phyloP scores from a whole-genome alignment of 2,113 vertebrate genomes.

The Chunga burmeisteri region DNA sequence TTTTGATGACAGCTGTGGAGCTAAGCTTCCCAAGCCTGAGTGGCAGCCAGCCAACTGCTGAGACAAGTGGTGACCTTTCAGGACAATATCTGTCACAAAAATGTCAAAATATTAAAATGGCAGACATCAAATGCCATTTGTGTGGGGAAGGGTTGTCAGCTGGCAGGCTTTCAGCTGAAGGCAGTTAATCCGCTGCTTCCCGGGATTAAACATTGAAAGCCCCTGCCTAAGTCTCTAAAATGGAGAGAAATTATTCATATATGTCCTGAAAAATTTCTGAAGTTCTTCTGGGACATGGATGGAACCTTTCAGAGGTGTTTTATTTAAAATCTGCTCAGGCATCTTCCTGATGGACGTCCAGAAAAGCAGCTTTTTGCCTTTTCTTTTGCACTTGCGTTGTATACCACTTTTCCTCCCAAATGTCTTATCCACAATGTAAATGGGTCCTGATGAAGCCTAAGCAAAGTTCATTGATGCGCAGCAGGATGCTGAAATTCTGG shows the following conservation, averaged over 20 bases:
- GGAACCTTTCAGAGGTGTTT: neutral
- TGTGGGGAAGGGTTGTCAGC: neutral
- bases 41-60: slow-evolving; percentile 41
- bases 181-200: neutral
- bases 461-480: neutral
- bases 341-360: neutral
- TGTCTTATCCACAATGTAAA: neutral
- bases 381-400: neutral
- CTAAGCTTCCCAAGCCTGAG: slow-evolving; percentile 12
- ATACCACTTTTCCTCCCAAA: neutral
- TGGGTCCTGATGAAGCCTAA: neutral
- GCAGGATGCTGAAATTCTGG: neutral
- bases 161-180: slow-evolving; percentile 1
- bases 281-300: neutral
- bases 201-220: slow-evolving; percentile 22
- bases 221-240: neutral
- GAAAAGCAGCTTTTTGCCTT: neutral
- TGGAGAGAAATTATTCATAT: neutral
- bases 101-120: slow-evolving; percentile 50
- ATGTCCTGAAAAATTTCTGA: neutral
- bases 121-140: slow-evolving; percentile 25
- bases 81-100: slow-evolving; percentile 30
- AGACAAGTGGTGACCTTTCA: slow-evolving; percentile 58
- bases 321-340: neutral
- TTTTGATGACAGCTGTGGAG: slow-evolving; percentile 29